Conservation (phyloP, 2,113 vertebrate genomes). For the Prietella phreatophila region DNA sequence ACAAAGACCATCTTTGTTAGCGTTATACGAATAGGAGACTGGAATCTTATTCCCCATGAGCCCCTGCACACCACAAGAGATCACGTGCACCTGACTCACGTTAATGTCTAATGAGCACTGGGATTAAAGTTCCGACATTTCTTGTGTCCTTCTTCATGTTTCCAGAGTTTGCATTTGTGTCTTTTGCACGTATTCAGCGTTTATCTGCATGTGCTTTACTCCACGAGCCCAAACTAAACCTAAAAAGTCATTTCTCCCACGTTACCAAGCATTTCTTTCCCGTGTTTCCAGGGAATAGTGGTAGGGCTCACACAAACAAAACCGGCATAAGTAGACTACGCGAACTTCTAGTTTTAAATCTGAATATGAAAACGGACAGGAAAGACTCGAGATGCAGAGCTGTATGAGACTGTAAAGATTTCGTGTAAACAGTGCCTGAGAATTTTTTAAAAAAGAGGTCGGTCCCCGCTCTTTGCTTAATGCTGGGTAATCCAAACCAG, state of each 20-base stretch:
- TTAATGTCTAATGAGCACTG: not conserved
- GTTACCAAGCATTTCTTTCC: not conserved
- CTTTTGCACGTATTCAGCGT: not conserved
- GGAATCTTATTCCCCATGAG: not conserved
- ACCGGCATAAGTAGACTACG: not conserved
- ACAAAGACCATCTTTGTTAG: not conserved
- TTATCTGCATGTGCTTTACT: not conserved
- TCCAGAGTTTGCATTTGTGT: not conserved
- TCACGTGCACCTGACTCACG: not conserved
- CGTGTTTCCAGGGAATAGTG: not conserved
- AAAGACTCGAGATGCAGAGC: not conserved
- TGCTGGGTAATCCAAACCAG: slow-evolving; percentile 23
- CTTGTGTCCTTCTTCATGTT: not conserved
- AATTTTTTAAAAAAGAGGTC: slow-evolving; percentile 14
- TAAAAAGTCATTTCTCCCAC: not conserved
- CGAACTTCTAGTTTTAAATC: not conserved
- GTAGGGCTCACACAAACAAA: not conserved
- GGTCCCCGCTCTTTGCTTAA: slow-evolving; percentile 16
- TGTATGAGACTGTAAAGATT: not conserved
- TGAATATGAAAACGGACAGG: not conserved
- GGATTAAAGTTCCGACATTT: too few species aligned
- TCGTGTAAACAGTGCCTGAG: not conserved
- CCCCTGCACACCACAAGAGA: not conserved
- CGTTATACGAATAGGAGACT: not conserved
- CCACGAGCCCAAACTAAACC: not conserved